Conservation (phyloP, 1,140 invertebrate genomes). For the Sitodiplosis mosellana region DNA sequence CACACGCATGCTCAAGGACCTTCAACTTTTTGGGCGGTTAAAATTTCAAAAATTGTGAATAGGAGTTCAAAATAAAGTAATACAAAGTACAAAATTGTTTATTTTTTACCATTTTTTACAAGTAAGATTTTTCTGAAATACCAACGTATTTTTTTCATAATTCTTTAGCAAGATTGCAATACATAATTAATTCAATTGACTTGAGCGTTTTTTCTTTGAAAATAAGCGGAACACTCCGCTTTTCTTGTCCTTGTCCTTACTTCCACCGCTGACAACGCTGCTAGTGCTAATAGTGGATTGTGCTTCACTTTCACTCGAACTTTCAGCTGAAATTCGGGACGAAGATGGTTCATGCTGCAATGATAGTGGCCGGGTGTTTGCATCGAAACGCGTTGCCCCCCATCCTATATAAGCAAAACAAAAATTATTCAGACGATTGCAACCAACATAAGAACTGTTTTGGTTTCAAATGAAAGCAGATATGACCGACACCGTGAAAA, state of each 20-base stretch:
- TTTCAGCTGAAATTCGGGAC: constrained; percentile 21
- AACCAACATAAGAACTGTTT: neutral
- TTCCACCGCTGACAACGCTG: constrained; percentile 22
- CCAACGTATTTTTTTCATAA: no score
- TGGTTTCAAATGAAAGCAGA: no score
- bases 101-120: no score
- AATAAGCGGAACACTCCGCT: constrained; percentile 25
- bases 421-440: neutral
- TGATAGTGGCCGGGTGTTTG: constrained; percentile 18
- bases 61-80: no score
- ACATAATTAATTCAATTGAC: no score
- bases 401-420: constrained; percentile 13
- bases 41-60: no score
- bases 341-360: constrained; percentile 20
- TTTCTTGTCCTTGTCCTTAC: constrained; percentile 21
- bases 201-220: neutral
- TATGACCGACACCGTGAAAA: neutral
- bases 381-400: constrained; percentile 20
- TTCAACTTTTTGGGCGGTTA: no score
- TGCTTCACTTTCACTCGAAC: constrained; percentile 24
- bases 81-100: no score
- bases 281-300: constrained; percentile 22
- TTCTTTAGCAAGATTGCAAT: no score
- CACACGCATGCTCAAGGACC: no score
- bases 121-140: no score